Conservation (phyloP, 2,113 vertebrate genomes). For the Rafetus swinhoei region DNA sequence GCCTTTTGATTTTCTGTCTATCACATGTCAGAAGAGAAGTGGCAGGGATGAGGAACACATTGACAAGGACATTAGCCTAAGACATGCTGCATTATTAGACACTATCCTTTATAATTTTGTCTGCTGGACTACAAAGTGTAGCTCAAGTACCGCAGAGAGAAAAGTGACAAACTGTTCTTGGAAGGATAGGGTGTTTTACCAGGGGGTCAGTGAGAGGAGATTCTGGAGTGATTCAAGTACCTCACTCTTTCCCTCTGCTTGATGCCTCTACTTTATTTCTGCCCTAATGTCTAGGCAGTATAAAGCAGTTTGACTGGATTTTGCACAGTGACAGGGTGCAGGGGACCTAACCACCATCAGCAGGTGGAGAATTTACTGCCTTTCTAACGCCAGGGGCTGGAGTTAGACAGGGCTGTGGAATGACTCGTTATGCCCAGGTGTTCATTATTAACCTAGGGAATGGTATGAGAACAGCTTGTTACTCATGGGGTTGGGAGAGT, state of each 20-base stretch:
- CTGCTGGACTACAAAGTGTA: background rate
- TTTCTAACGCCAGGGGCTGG: background rate
- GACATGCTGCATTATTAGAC: background rate
- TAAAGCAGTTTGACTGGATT: background rate
- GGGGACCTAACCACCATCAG: background rate
- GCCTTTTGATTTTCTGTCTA: background rate
- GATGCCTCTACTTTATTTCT: background rate
- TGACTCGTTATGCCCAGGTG: slow-evolving; percentile 43
- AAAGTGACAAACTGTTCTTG: background rate
- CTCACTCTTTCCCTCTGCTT: background rate
- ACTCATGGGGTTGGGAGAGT: background rate
- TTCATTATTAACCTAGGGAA: slow-evolving; percentile 29
- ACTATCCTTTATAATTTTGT: background rate
- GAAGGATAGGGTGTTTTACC: background rate
- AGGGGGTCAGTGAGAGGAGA: background rate
- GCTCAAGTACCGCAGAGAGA: background rate
- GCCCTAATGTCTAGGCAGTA: background rate
- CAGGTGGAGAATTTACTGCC: slow-evolving; percentile 29
- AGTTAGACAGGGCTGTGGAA: slow-evolving; percentile 36
- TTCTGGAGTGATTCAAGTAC: background rate
- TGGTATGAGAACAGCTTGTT: slow-evolving; percentile 34
- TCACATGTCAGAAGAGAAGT: background rate
- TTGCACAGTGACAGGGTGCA: rapidly evolving
- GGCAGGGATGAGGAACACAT: background rate
- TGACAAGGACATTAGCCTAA: background rate